phyloP scores from a whole-genome alignment of 1,140 invertebrate genomes.

The Conus ventricosus region DNA sequence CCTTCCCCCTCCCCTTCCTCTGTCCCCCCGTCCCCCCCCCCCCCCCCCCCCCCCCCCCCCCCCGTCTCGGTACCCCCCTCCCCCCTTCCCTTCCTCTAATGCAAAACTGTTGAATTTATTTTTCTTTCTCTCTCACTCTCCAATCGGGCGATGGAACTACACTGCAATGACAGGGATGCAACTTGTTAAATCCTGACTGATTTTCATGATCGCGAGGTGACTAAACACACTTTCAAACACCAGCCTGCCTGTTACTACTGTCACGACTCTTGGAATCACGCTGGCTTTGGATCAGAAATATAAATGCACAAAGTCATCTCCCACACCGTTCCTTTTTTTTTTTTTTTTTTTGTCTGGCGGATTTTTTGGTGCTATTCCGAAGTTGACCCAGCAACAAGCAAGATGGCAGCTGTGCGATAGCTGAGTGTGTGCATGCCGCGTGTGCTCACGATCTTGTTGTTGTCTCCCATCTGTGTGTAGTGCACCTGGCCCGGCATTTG shows the following conservation, averaged over 20 bases:
- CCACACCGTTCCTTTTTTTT: background rate
- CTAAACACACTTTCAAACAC: background rate
- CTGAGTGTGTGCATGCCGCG: background rate
- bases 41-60: background rate
- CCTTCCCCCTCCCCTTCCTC: background rate
- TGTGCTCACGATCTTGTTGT: background rate
- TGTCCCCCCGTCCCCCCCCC: background rate
- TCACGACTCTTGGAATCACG: background rate
- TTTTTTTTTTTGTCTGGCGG: background rate
- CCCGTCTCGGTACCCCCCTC: background rate
- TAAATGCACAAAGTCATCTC: slow-evolving; percentile 23
- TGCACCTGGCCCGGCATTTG: background rate
- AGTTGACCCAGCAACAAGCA: slow-evolving; percentile 8
- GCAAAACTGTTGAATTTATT: background rate
- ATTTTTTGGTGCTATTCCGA: slow-evolving; percentile 25
- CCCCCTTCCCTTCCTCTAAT: background rate
- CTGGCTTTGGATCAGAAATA: background rate
- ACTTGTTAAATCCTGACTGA: slow-evolving; percentile 18
- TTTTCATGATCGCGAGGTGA: slow-evolving; percentile 14
- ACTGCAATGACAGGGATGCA: slow-evolving; percentile 24
- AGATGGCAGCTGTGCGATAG: slow-evolving; percentile 12
- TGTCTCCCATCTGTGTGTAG: background rate
- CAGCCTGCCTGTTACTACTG: background rate
- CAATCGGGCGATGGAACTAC: background rate
- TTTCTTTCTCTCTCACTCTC: background rate